Evolutionary conservation across 92 coral and sea anemone species (phyloP), one percentile per base, ranked within the genome.

Genomic region (Epizoanthus fatuus): DNA sequence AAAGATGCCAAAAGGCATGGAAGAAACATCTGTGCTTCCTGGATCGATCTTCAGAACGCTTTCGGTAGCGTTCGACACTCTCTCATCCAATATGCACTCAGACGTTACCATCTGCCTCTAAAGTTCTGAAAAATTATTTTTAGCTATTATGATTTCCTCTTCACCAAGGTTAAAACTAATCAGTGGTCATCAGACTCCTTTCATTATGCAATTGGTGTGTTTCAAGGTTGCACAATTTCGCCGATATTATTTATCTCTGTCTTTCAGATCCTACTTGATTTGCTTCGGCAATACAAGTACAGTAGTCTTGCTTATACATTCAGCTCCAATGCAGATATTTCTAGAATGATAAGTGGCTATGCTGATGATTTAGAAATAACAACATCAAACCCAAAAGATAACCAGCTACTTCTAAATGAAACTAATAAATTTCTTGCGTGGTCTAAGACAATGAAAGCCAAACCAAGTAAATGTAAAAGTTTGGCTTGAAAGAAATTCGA

Each of bases 41-140:
- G 75, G 38, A 29, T 45, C 3, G 57, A 70, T 70, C 57, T 70
- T 35, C 75, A 70, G 22, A 45, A 70, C 19, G 57, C 57, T 9
- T 70, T 70, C 22, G 75, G 32, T 44, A 70, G 75, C 13, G 74
- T 69, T 39, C 29, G 44, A 1, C 74, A 69, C 32, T 69, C 74
- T 0, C 44, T 39, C 44, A 4, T 39, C 4, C 44, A 39, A 4
- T 39, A 39, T 4, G 44, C n/a, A n/a, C n/a, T n/a, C n/a, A 39
- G 44, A 2, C 2, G 44, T 39, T 39, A 39, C 4, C 2, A 2
- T 39, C 44, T 42, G 45, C 45, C 45, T 42, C 45, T 42, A 7
- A 42, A 42, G 5, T 42, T 42, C 45, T 3, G 5, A n/a, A n/a
- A n/a, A n/a, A n/a, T n/a, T n/a, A n/a, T n/a, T n/a, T n/a, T n/a